Evolutionary conservation across 1,140 invertebrate species (phyloP), one percentile per base, ranked within the genome.

Genomic region (Drosophila nikananu): DNA sequence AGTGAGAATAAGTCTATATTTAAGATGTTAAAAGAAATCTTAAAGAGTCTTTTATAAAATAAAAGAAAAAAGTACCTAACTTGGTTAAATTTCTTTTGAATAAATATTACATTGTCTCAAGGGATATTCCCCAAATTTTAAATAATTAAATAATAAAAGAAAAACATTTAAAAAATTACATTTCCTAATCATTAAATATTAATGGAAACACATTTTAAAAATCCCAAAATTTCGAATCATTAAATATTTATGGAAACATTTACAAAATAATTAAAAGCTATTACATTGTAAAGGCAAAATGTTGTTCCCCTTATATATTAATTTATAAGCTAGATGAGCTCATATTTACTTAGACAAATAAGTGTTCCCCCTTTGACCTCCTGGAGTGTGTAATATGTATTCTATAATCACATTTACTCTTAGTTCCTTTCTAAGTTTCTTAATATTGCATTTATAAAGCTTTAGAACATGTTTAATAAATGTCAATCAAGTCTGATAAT

Each of bases 391-490:
- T 54, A 17, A 21, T 54, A 52, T 51, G 1, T 0, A 54, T 35
- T 35, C 27, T 15, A 37, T 55, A 23, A n/a, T 23, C 15, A 27
- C 9, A 17, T 7, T 3, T 12, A 57, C 19, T 9, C 12, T 13
- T 37, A 37, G 35, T 37, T 37, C 12, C 9, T 25, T 7, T n/a
- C 5, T 17, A 25, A 23, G 30, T 9, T 23, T 0, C 1, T 37
- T 23, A 23, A 23, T 37, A 10, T 17, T 1, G 21, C 32, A 10
- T 39, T 17, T 15, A 55, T 55, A 17, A 55, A 23, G 19, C 19
- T 32, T 15, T 37, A 37, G 17, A 55, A 39, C 54, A 25, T 9
- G 35, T 39, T 57, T 25, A 57, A 39, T 39, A 57, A 57, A 57
- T 25, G 32, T 39, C 54, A 25, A 37, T 37, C 54, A 37, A 9